Conservation (phyloP, 2,113 vertebrate species). For the Morone saxatilis region DNA sequence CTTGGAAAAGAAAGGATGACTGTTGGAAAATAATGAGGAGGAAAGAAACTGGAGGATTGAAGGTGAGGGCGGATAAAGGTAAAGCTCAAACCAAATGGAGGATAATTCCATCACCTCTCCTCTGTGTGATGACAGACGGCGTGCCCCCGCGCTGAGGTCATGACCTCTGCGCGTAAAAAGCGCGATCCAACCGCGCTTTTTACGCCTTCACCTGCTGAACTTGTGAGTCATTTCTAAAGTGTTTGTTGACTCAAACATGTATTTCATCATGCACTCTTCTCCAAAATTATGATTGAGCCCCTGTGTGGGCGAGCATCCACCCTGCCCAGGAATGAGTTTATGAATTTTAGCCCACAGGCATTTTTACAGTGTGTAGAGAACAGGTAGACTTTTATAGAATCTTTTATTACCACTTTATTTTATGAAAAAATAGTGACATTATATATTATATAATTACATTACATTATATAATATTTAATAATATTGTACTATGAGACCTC, state of each 20-base stretch:
- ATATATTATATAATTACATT: no score
- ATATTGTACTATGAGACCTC: no score
- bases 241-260: slow-evolving; percentile 25
- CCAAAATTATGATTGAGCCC: slow-evolving; percentile 11
- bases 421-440: no score
- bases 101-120: slow-evolving; percentile 4
- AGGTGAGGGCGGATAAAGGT: background rate
- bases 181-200: background rate
- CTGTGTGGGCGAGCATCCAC: slow-evolving; percentile 36
- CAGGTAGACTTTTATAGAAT: no score
- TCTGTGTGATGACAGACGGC: background rate
- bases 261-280: slow-evolving; percentile 24
- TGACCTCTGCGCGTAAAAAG: no score
- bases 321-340: slow-evolving; percentile 28
- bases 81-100: background rate
- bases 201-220: slow-evolving; percentile 17
- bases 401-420: no score
- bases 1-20: background rate
- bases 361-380: background rate
- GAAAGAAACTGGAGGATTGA: background rate
- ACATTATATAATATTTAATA: no score
- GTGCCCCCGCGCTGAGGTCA: slow-evolving; percentile 1
- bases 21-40: background rate
- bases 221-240: slow-evolving; percentile 27
- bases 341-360: background rate